Evolutionary conservation across 2,888 invertebrate genomes (phyloP), one percentile per base, ranked within the genome.

Genomic region (Anarsia innoxiella): DNA sequence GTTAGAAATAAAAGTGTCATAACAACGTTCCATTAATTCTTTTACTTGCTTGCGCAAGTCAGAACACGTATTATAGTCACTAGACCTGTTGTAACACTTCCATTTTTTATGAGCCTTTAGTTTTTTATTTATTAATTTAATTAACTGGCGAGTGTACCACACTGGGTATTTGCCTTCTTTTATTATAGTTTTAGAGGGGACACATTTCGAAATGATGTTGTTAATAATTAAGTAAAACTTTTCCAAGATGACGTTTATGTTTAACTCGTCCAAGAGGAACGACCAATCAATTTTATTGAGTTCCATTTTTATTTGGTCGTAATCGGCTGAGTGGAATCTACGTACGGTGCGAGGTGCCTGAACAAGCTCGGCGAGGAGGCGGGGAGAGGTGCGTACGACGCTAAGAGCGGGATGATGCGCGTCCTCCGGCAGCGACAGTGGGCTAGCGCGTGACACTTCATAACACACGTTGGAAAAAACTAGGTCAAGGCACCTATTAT

Each of bases 51-150:
- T 10, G 5, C 36, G 19, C 1, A 31, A n/a, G 6, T 14, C 8
- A 3, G 30, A 31, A 12, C 30, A 36, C 3, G 1, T 23, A 5
- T 11, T 6, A 12, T 31, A 30, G 14, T 36, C 36, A 8, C 8
- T 11, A 4, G 9, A n/a, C 1, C 31, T 11, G 3, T 15, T 28
- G 25, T 25, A 36, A 3, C 2, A 25, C 15, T 36, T 36, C 36
- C 31, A 36, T 12, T 36, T 36, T 29, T 29, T 29, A 23, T 44
- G 41, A 9, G 19, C 3, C 16, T 34, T 38, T 1, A 19, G 12
- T 29, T 43, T 43, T 31, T 39, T 33, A 6, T 35, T 39, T 9
- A 41, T 31, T 14, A 39, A 12, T 25, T 25, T 30, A 8, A 44
- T 44, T 8, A 44, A 13, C 3, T 13, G 1, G 3, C 1, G 6